Percentiles rank a stretch among this genome's conserved stretches.
These are phyloP conservation scores for Agonopterix subpropinquella DNA, from an alignment of 2,888 invertebrate genomes.

Conservation along the genomic window DNA sequence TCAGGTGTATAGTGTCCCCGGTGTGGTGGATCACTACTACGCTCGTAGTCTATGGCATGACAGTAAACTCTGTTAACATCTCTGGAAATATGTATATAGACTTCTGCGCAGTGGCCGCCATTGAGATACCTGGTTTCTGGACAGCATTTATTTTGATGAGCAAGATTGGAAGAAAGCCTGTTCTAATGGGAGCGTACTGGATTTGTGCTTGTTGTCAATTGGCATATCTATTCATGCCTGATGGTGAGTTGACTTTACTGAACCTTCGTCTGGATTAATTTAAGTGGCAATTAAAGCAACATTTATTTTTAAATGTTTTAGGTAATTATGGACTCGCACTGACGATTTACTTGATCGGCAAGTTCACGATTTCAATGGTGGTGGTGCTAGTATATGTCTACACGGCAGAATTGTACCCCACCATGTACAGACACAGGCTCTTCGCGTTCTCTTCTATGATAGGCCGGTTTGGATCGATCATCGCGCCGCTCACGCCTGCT, in stretches of 20 bases:
- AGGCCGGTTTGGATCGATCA: neutral
- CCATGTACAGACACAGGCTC: neutral
- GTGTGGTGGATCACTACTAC: slow-evolving; percentile 80
- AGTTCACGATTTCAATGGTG: neutral
- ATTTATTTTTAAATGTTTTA: neutral
- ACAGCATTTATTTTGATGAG: slow-evolving; percentile 75
- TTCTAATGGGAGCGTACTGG: slow-evolving; percentile 72
- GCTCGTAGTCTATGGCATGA: slow-evolving; percentile 80
- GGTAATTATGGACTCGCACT: neutral
- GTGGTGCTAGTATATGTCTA: neutral
- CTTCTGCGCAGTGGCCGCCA: slow-evolving; percentile 75
- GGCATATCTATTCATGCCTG: slow-evolving; percentile 70
- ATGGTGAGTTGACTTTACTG: slow-evolving; percentile 31
- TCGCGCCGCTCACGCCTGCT: neutral
- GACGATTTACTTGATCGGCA: neutral
- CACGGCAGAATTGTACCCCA: neutral
- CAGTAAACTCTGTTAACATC: slow-evolving; percentile 79
- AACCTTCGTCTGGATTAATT: too few species aligned
- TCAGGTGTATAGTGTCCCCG: slow-evolving; percentile 42
- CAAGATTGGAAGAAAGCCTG: slow-evolving; percentile 73
- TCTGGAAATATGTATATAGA: slow-evolving; percentile 79
- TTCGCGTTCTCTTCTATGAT: neutral
- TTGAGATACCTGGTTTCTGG: slow-evolving; percentile 82
- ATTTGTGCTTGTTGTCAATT: slow-evolving; percentile 75
- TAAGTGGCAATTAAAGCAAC: neutral